phyloP scores from a whole-genome alignment of 1,140 invertebrate genomes.

The Megalonaias nervosa region DNA sequence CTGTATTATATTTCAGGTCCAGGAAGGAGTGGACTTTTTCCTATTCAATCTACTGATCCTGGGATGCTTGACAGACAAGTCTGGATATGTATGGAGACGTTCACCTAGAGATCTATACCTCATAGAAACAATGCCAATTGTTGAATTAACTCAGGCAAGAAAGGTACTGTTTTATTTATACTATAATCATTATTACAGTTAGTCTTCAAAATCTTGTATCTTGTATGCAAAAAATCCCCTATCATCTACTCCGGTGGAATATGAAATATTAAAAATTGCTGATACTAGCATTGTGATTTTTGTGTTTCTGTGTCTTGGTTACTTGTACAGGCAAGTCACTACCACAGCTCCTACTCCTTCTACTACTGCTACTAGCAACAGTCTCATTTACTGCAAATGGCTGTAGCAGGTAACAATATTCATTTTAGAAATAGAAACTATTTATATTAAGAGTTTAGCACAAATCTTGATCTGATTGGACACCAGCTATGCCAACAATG shows the following conservation, averaged over 20 bases:
- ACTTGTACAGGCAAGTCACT: too few relatives aligned
- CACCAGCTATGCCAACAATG: too few relatives aligned
- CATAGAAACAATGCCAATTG: constrained; percentile 48
- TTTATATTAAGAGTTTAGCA: too few relatives aligned
- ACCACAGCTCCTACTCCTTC: too few relatives aligned
- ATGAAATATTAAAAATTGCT: background rate
- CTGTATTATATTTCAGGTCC: constrained; percentile 36
- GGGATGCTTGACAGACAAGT: constrained; percentile 41
- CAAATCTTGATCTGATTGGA: too few relatives aligned
- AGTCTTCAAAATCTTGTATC: background rate
- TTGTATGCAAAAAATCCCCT: background rate
- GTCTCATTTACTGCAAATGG: too few relatives aligned
- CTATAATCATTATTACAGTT: constrained; percentile 5
- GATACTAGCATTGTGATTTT: background rate
- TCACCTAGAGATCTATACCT: constrained; percentile 50
- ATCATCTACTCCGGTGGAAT: background rate
- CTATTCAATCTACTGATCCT: constrained; percentile 59
- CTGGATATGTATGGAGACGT: constrained; percentile 51
- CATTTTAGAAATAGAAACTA: too few relatives aligned
- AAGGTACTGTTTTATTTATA: constrained; percentile 1
- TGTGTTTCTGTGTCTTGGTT: background rate
- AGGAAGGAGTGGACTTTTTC: constrained; percentile 52
- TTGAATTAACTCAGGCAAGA: background rate
- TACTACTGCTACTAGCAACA: too few relatives aligned
- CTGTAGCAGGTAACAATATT: too few relatives aligned